Evolutionary conservation across 2,888 invertebrate genomes (phyloP), one percentile per base, ranked within the genome.

Genomic region (Lasioglossum marginatum): DNA sequence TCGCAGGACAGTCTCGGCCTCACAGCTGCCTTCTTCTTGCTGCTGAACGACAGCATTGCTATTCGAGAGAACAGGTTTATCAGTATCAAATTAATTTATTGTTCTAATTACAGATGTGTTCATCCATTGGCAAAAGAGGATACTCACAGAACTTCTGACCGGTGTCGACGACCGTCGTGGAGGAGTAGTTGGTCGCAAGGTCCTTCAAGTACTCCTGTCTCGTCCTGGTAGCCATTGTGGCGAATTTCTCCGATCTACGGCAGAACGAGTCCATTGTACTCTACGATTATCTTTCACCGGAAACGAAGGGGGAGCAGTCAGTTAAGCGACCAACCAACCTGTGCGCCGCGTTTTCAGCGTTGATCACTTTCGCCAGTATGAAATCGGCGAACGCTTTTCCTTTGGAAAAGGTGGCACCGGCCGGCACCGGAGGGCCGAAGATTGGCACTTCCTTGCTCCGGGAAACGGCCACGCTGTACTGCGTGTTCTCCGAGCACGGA

Each of bases 261-360:
- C 31, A 43, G 71, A 19, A 34, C 4, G 14, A 31, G 23, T 8
- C 70, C 63, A 16, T 19, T 60, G 71, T 72, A 34, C 31, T 1
- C 48, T 71, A n/a, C 6, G 63, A 37, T 19, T 5, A 43, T 31
- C 37, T 31, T 31, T 45, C 16, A 57, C 14, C 4, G 12, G 37
- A 37, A 37, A 68, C 19, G 23, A 68, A n/a, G 19, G 31, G 23
- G 19, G 19, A 45, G 0, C 43, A 43, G 40, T 37, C 57, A 27
- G 60, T n/a, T n/a, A n/a, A n/a, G 71, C 5, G 19, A 63, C 10
- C 80, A 14, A 31, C 19, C 79, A 91, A 93, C 90, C 94, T 93
- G 94, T 99, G 99, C 19, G 99, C 99, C 19, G 99, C 99, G 95
- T 99, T 99, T 95, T 99, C 99, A 40, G 98, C 99, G 95, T 99